Base-by-base conservation (phyloP, 1,140 invertebrate genomes). In the Hyposmocoma kahamanoa region DNA sequence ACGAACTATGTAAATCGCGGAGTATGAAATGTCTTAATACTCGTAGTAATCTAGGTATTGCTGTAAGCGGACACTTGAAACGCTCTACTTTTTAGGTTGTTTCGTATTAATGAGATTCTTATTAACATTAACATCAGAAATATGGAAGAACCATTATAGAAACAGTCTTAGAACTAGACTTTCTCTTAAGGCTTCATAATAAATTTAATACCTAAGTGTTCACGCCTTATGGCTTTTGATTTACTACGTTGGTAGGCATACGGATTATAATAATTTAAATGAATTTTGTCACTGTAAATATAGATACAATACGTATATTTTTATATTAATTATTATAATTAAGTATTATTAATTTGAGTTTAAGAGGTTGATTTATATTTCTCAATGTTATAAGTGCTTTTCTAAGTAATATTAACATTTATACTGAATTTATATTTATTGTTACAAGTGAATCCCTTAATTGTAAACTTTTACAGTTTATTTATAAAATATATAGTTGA, bases 291-390 rank as follows among this genome's bases (percentile, higher is more conserved):
- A 62, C 47, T 84, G 76, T 84, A 80, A 71, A 81, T 84, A 84
- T 77, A 80, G 72, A 82, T 69, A 58, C n/a, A 36, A 26, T 26
- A 15, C 62, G 54, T 80, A 84, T 82, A 81, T 82, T 82, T 84
- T 82, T 84, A 80, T 82, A 79, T 70, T 72, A n/a, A 79, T 76
- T 68, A 63, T 72, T 70, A 70, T 68, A 62, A 59, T 68, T 77
- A 72, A 75, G 63, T 63, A 76, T 71, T 71, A 72, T 69, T 67
- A 56, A 66, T 60, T 62, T 61, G 47, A 57, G 71, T 62, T 64
- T 69, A 65, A 62, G 48, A 44, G 32, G 32, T 66, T 67, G 54
- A 63, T 62, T 57, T 48, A 62, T 70, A 64, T 74, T 76, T 81
- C 74, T 81, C 76, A 79, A 71, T 66, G 65, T 59, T 66, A 51